A percentile compares a stretch with the other conserved stretches of the same genome.
These are phyloP conservation scores for Odocoileus hemionus DNA, from an alignment of 2,113 vertebrate genomes.

Conservation along the genomic window DNA sequence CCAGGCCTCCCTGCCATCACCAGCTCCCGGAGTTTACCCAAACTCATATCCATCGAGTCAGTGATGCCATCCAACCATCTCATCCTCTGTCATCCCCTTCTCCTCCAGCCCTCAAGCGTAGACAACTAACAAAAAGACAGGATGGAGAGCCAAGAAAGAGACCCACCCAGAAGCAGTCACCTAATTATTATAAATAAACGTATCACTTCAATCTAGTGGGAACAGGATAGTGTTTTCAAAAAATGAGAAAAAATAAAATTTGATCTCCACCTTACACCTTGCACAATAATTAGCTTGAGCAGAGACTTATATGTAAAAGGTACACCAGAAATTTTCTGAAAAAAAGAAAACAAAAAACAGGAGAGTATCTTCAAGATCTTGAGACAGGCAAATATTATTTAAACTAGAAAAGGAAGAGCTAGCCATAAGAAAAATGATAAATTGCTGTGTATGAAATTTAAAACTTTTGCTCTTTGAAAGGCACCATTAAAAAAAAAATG, in stretches of 20 bases:
- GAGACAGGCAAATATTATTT: not conserved
- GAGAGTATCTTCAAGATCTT: not conserved
- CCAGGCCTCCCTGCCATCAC: not conserved
- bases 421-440: not conserved
- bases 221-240: not conserved
- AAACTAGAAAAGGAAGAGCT: not conserved
- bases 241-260: not conserved
- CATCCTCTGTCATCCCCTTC: not conserved
- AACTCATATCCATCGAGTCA: not conserved
- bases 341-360: not conserved
- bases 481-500: not conserved
- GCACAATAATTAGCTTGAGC: not conserved
- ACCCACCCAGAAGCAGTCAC: not conserved
- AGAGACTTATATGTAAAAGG: not conserved
- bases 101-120: rapidly evolving
- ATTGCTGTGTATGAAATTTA: not conserved
- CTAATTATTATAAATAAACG: not conserved
- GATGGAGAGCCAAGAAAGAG: not conserved
- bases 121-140: not conserved
- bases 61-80: not conserved
- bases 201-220: not conserved
- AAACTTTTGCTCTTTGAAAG: not conserved
- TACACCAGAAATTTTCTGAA: not conserved
- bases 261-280: not conserved
- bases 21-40: not conserved